Conservation (phyloP, 35 echinoderm and acorn worm genomes). For the Heliocidaris erythrogramma region DNA sequence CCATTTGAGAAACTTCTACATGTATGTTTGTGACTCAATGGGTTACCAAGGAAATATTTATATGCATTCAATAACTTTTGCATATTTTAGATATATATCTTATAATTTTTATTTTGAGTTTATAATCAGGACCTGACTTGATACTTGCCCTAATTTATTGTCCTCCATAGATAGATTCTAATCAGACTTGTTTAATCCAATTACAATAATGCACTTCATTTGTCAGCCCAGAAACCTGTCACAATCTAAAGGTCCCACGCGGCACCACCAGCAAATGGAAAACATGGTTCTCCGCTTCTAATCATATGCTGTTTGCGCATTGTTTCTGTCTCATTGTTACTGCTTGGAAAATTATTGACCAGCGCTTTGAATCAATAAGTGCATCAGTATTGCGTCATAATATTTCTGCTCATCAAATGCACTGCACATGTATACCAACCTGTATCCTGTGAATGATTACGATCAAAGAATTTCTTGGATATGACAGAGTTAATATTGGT, state of each 20-base stretch:
- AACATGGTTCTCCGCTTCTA: neutral
- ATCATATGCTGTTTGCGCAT: neutral
- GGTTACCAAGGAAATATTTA: too few relatives aligned
- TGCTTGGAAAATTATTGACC: neutral
- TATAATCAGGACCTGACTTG: neutral
- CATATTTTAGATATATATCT: neutral
- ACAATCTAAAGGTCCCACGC: neutral
- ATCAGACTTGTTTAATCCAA: neutral
- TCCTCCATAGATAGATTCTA: neutral
- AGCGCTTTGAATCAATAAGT: neutral
- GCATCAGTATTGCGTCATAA: conserved; percentile 8
- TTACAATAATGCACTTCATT: neutral
- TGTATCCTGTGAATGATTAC: too few relatives aligned
- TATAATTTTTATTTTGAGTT: neutral
- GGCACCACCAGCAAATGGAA: neutral
- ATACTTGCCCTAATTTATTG: neutral
- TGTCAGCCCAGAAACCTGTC: neutral
- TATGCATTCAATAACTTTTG: too few relatives aligned
- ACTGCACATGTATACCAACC: neutral
- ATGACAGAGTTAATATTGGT: too few relatives aligned
- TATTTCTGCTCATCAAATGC: neutral
- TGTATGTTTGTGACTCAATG: too few relatives aligned
- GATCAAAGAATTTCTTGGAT: too few relatives aligned
- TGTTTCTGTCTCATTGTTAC: neutral
- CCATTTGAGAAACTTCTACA: too few relatives aligned